Conservation (phyloP, 2,888 invertebrate genomes). For the Phragmatobia fuliginosa region DNA sequence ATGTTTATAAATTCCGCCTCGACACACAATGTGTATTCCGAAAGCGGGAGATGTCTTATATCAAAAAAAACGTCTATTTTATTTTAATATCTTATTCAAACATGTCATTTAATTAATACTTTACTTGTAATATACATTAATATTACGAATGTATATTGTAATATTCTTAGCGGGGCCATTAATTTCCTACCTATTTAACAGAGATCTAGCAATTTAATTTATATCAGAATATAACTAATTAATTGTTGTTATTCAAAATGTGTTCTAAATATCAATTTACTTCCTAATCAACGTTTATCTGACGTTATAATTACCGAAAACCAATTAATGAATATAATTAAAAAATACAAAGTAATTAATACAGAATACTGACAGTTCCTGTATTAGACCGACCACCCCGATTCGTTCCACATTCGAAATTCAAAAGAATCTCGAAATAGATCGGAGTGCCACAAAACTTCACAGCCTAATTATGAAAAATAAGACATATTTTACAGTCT, state of each 20-base stretch:
- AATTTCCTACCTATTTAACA: background rate
- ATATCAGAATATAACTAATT: background rate
- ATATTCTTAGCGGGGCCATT: background rate
- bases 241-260: background rate
- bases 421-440: slow-evolving; percentile 48
- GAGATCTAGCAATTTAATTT: background rate
- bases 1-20: no score
- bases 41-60: no score
- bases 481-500: slow-evolving; percentile 81
- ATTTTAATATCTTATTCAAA: background rate
- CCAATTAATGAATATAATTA: slow-evolving; percentile 29
- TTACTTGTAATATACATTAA: background rate
- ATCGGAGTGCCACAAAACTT: slow-evolving; percentile 66
- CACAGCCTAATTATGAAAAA: slow-evolving; percentile 85
- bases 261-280: background rate
- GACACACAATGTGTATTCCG: no score
- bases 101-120: background rate
- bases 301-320: slow-evolving; percentile 8
- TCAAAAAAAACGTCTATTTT: no score
- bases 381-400: slow-evolving; percentile 68
- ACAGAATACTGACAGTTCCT: slow-evolving; percentile 49
- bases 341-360: slow-evolving; percentile 23
- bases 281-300: background rate
- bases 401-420: slow-evolving; percentile 53
- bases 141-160: background rate